phyloP scores from a whole-genome alignment of 2,888 invertebrate genomes.

The Drosophila picticornis region DNA sequence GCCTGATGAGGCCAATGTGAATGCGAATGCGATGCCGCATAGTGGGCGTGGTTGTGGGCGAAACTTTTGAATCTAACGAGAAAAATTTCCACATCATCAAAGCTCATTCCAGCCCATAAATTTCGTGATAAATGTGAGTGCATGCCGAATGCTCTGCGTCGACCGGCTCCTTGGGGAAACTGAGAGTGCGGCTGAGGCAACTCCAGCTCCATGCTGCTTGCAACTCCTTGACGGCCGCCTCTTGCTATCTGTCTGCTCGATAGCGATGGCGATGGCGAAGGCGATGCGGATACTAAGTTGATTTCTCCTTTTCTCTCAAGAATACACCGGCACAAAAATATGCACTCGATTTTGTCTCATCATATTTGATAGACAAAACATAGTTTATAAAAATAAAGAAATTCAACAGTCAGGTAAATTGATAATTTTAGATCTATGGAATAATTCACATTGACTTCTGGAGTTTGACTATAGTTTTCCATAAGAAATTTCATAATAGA shows the following conservation, averaged over 20 bases:
- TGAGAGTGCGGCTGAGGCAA: constrained; percentile 4
- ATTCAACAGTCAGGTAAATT: background rate
- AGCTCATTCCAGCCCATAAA: constrained; percentile 85
- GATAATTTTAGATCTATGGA: no score
- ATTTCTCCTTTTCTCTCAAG: constrained; percentile 49
- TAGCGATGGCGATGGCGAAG: constrained; percentile 18
- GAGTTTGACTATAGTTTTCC: background rate
- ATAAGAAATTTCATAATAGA: background rate
- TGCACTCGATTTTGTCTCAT: background rate
- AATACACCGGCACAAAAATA: background rate
- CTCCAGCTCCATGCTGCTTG: constrained; percentile 35
- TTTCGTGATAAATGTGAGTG: constrained; percentile 84
- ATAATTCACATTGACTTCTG: background rate
- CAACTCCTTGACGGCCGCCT: constrained; percentile 51
- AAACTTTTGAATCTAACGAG: constrained; percentile 82
- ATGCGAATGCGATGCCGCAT: constrained; percentile 17
- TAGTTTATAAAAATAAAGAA: background rate
- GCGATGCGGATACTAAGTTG: constrained; percentile 57
- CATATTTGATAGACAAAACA: no score
- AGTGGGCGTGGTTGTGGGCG: constrained; percentile 35
- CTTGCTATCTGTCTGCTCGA: constrained; percentile 62
- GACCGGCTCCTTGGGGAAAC: constrained; percentile 50
- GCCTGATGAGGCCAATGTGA: constrained; percentile 75
- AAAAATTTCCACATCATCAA: constrained; percentile 85
- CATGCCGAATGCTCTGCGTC: constrained; percentile 54